These are phyloP conservation scores for Ommatoiulus sabulosus DNA, from an alignment of 2,888 invertebrate genomes.

Conservation along the genomic window DNA sequence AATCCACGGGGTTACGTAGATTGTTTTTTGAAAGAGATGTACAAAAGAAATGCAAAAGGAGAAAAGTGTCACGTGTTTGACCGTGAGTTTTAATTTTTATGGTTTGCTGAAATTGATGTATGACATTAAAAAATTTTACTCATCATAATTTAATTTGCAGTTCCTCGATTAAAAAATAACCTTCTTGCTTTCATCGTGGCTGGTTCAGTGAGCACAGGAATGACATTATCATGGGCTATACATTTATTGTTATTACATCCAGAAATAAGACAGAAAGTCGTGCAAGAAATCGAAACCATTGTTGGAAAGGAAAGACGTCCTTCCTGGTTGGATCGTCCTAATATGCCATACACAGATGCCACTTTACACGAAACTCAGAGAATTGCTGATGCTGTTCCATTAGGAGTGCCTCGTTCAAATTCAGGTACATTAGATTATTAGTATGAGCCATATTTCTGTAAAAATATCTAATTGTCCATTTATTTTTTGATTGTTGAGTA, in stretches of 20 bases:
- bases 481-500: neutral
- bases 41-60: slow-evolving; percentile 37
- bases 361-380: slow-evolving; percentile 38
- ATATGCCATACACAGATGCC: slow-evolving; percentile 49
- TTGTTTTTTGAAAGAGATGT: slow-evolving; percentile 46
- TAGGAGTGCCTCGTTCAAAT: slow-evolving; percentile 49
- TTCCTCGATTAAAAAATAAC: slow-evolving; percentile 2
- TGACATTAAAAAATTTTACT: too few species aligned
- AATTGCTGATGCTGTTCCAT: slow-evolving; percentile 47
- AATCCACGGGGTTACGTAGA: slow-evolving; percentile 8
- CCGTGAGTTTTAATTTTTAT: slow-evolving; percentile 13
- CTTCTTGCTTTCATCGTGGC: slow-evolving; percentile 32
- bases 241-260: slow-evolving; percentile 13
- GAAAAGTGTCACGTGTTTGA: slow-evolving; percentile 30
- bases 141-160: neutral
- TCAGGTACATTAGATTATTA: too few species aligned
- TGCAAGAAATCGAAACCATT: slow-evolving; percentile 22
- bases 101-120: neutral
- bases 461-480: neutral
- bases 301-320: slow-evolving; percentile 51
- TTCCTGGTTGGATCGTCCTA: slow-evolving; percentile 12
- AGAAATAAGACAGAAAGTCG: neutral
- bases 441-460: neutral
- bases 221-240: slow-evolving; percentile 50
- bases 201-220: slow-evolving; percentile 37